A percentile compares a stretch with the other conserved stretches of the same genome.
These are phyloP conservation scores for Gymnoscopelus microlampas DNA, from an alignment of 2,797 vertebrate genomes.

Conservation along the genomic window DNA sequence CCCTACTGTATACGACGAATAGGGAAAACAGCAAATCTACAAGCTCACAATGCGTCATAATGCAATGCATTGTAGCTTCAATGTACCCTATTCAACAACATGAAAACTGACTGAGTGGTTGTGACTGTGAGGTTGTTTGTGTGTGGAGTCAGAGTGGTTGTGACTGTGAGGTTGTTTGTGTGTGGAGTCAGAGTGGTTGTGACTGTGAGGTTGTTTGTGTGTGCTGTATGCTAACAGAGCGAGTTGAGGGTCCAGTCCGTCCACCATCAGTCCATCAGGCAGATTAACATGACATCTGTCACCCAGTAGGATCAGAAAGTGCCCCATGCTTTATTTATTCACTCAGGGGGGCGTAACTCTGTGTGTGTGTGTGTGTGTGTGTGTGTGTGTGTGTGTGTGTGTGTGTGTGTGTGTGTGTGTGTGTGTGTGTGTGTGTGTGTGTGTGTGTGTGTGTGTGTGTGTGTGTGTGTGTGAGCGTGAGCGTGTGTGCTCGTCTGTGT, in stretches of 20 bases:
- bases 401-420: slow-evolving; percentile 3
- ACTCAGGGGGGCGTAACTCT: slow-evolving; percentile 56
- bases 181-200: neutral
- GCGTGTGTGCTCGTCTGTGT: neutral
- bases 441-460: slow-evolving; percentile 15
- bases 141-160: neutral
- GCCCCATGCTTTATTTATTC: slow-evolving; percentile 75
- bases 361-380: slow-evolving; percentile 14
- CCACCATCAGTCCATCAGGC: slow-evolving; percentile 62
- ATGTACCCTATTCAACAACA: too few relatives aligned
- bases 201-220: slow-evolving; percentile 1
- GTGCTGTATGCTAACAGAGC: slow-evolving; percentile 33
- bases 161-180: slow-evolving; percentile 9
- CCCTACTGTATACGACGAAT: too few relatives aligned
- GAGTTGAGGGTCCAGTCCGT: slow-evolving; percentile 44
- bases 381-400: neutral
- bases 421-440: slow-evolving; percentile 7
- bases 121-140: slow-evolving; percentile 9
- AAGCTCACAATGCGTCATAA: too few relatives aligned
- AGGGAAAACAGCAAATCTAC: too few relatives aligned
- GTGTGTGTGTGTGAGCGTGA: slow-evolving; percentile 12
- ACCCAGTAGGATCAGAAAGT: slow-evolving; percentile 66
- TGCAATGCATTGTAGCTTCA: too few relatives aligned
- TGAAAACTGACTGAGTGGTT: too few relatives aligned
- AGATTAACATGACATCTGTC: slow-evolving; percentile 82